Evolutionary conservation across 2,888 invertebrate genomes (phyloP).

Genomic region (Lymantria dispar): DNA sequence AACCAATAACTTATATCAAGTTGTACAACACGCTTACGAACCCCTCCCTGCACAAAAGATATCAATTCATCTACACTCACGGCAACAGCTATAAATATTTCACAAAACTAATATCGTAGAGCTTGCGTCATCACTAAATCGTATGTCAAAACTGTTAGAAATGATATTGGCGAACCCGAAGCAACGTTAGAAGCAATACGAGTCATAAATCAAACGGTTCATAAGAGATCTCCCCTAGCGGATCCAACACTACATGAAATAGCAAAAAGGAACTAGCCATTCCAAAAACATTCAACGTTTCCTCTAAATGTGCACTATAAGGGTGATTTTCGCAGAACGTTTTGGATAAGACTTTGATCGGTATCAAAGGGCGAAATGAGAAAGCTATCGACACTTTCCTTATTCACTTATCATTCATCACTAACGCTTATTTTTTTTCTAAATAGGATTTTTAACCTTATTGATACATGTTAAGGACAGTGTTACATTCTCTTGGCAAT

Average conservation of each 20-base stretch:
- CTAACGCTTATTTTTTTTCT: constrained; percentile 24
- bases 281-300: constrained; percentile 55
- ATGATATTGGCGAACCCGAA: constrained; percentile 53
- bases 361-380: constrained; percentile 64
- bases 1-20: constrained; percentile 4
- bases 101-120: constrained; percentile 53
- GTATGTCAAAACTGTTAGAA: constrained; percentile 51
- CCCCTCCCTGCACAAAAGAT: constrained; percentile 20
- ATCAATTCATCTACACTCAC: constrained; percentile 27
- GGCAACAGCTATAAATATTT: constrained; percentile 43
- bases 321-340: constrained; percentile 53
- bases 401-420: constrained; percentile 61
- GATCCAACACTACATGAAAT: constrained; percentile 63
- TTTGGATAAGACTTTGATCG: constrained; percentile 64
- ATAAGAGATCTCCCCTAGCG: constrained; percentile 55
- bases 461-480: not conserved
- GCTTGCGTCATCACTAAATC: constrained; percentile 44
- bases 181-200: constrained; percentile 45
- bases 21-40: constrained; percentile 9
- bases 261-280: constrained; percentile 58
- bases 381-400: constrained; percentile 65
- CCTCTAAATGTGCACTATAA: constrained; percentile 44
- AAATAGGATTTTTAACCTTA: constrained; percentile 50
- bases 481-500: not conserved
- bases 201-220: constrained; percentile 64